Evolutionary conservation across 1,140 invertebrate species (phyloP), one percentile per base, ranked within the genome.

Genomic region (Belonocnema kinseyi): DNA sequence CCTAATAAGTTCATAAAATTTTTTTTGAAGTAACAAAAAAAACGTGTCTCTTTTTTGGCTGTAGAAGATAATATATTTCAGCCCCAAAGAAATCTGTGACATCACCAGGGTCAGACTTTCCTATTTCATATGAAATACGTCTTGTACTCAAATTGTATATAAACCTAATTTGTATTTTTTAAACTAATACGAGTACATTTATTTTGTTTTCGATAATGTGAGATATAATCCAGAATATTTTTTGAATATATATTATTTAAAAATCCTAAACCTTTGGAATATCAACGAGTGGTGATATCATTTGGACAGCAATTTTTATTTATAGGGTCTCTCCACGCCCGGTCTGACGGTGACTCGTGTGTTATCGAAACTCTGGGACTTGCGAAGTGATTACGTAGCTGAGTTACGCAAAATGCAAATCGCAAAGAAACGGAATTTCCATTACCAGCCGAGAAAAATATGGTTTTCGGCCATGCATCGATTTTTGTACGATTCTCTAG

Each of bases 401-500:
- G 58, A 66, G 21, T 66, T 66, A 52, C 33, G 19, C 61, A 71
- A 52, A 71, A n/a, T 52, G 50, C 40, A 72, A 58, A 33, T 19
- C 12, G 70, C 46, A 33, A 26, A 61, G 52, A 71, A 75, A 50
- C 17, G n/a, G n/a, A 66, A 71, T 71, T 74, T 26, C 8, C 17
- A 33, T 50, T 75, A 74, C 56, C 66, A 52, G 75, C 76, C 72
- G 56, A 75, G 52, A n/a, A n/a, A 26, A 17, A 73, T 70, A 53
- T 76, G 77, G 72, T 81, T 81, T 72, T 71, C 50, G 61, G 46
- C 54, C 50, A 81, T 81, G 74, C 73, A 78, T 66, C 56, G 71
- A 76, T 81, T 81, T 76, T 75, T 78, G n/a, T 73, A 76, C 46
- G 50, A 73, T 33, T 56, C 74, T 75, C 77, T 80, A 33, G 73